Evolutionary conservation across 2,797 vertebrate species (phyloP).

Genomic region (Xenops minutus): DNA sequence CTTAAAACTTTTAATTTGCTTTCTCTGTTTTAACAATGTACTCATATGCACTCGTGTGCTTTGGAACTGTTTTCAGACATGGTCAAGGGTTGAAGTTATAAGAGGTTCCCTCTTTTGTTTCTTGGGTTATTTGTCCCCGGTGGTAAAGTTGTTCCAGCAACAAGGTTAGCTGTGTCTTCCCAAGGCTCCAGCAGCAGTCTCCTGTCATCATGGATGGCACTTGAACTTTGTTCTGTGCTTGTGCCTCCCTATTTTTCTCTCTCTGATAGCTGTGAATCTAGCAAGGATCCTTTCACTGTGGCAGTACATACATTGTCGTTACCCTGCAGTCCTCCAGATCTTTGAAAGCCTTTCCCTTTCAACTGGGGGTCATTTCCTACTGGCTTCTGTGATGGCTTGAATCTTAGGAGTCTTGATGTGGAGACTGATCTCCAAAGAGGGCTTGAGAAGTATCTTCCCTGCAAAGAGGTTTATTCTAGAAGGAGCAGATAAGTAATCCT

Average conservation of each 20-base stretch:
- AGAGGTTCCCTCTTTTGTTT: neutral
- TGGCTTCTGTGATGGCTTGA: neutral
- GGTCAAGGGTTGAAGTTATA: neutral
- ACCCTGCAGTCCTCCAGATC: neutral
- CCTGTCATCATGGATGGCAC: neutral
- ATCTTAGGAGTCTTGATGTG: neutral
- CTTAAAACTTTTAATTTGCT: neutral
- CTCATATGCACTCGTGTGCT: neutral
- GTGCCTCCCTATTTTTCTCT: neutral
- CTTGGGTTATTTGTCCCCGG: neutral
- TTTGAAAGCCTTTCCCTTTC: conserved; percentile 19
- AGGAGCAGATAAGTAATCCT: conserved; percentile 33
- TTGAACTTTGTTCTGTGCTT: neutral
- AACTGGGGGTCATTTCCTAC: neutral
- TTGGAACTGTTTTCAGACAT: neutral
- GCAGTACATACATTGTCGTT: neutral
- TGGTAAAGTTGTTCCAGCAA: neutral
- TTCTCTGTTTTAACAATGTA: neutral
- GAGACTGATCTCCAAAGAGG: conserved; percentile 31
- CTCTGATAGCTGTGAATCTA: neutral
- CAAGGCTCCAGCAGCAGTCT: neutral
- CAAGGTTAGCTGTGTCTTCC: neutral
- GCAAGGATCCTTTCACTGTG: neutral
- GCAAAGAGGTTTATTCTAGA: conserved; percentile 49
- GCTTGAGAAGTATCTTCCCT: conserved; percentile 42